A percentile compares a stretch with the other conserved stretches of the same genome.
Conservation (phyloP, 64 coral and sea anemone species). For the Anthopleura sola region DNA sequence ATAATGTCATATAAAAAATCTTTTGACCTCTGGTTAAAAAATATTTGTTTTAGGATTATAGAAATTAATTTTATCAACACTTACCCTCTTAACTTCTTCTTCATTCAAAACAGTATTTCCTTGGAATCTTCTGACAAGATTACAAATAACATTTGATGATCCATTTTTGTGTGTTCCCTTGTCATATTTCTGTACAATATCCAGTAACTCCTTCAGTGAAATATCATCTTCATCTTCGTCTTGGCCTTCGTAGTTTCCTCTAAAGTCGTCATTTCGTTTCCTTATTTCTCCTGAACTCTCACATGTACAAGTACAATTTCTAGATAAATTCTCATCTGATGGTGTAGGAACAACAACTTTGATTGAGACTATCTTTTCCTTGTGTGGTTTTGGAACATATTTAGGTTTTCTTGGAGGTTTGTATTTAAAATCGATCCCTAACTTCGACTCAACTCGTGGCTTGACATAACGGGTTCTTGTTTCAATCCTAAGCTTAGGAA, state of each 20-base stretch:
- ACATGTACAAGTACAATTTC: constrained; percentile 47
- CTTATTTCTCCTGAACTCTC: background rate
- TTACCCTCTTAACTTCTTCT: background rate
- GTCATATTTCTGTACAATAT: constrained; percentile 3
- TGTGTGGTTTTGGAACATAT: constrained; percentile 6
- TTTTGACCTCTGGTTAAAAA: too few species aligned
- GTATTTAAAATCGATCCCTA: background rate
- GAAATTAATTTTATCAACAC: background rate
- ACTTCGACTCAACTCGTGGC: background rate
- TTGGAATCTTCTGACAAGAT: constrained; percentile 5
- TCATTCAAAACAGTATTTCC: background rate
- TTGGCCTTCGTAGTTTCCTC: background rate
- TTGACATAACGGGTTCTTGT: constrained; percentile 2
- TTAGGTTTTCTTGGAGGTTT: background rate
- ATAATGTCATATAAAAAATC: too few species aligned
- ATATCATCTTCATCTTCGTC: constrained; percentile 24
- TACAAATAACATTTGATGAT: background rate
- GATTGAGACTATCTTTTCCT: constrained; percentile 37
- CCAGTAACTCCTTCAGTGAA: constrained; percentile 17
- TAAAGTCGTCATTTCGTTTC: background rate
- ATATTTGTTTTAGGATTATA: background rate
- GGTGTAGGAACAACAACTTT: constrained; percentile 38
- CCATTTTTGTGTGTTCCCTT: constrained; percentile 1
- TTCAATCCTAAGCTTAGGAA: constrained; percentile 47
- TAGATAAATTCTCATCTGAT: constrained; percentile 1